Base-by-base conservation (phyloP, 2,888 invertebrate species). In the Apantesis nais region DNA sequence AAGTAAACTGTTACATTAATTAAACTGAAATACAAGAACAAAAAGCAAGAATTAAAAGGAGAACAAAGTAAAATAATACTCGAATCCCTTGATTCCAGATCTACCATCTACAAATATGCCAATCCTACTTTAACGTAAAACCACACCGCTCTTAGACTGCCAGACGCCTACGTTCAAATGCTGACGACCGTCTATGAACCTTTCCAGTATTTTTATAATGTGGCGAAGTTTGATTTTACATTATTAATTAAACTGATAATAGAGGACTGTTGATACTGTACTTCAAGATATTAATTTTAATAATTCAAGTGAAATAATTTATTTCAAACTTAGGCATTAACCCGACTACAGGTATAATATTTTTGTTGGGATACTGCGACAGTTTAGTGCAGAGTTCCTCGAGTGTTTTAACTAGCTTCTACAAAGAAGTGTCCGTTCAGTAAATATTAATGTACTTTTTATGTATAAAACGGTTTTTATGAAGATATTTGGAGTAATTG, bases 291-390 rank as follows among this genome's bases (percentile, higher is more conserved):
- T n/a, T n/a, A n/a, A n/a, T n/a, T 48, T n/a, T n/a, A n/a, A n/a
- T n/a, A n/a, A n/a, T n/a, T n/a, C n/a, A n/a, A n/a, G n/a, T n/a
- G n/a, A n/a, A n/a, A n/a, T n/a, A n/a, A n/a, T n/a, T n/a, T n/a
- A n/a, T n/a, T n/a, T n/a, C n/a, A n/a, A n/a, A n/a, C n/a, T n/a
- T n/a, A n/a, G n/a, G n/a, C n/a, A n/a, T n/a, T n/a, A n/a, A n/a
- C n/a, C n/a, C n/a, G n/a, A n/a, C n/a, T n/a, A n/a, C n/a, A n/a
- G n/a, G n/a, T n/a, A n/a, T 73, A 78, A 71, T 67, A 67, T 64
- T 76, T 71, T 74, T 79, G 68, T 75, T 75, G 65, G 63, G 65
- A 58, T 58, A 62, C 68, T 52, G 44, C 52, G 60, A 67, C 48
- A 37, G 44, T 71, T 66, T 25, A 22, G 22, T 61, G 41, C 60